These are phyloP conservation scores for Montipora foliosa DNA, from an alignment of 64 coral and sea anemone species.

Conservation along the genomic window DNA sequence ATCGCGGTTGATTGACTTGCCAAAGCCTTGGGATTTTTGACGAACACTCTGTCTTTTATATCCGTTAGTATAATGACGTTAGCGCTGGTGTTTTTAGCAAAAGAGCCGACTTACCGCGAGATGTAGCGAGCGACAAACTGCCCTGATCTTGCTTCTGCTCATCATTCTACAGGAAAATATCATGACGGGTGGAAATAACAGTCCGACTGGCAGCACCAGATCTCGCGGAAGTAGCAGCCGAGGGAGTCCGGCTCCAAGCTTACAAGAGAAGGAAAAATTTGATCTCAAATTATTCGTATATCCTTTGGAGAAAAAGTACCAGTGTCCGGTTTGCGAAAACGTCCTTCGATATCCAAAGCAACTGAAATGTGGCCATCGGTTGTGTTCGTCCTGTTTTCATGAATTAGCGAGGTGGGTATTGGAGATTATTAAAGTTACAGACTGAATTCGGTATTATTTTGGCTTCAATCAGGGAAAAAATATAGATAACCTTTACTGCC, in stretches of 20 bases:
- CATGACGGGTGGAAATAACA: conserved; percentile 82
- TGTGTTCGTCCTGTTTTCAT: conserved; percentile 79
- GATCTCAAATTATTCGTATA: conserved; percentile 75
- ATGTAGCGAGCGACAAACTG: background rate
- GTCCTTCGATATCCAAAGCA: conserved; percentile 83
- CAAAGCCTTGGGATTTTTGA: conserved; percentile 10
- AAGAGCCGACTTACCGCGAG: background rate
- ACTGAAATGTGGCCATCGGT: conserved; percentile 82
- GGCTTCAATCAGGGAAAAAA: background rate
- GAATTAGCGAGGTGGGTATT: conserved; percentile 54
- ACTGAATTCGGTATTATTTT: background rate
- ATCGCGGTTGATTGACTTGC: conserved; percentile 30
- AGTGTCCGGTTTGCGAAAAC: conserved; percentile 85
- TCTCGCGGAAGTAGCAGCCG: conserved; percentile 50
- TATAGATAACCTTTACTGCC: background rate
- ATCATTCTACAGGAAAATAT: background rate
- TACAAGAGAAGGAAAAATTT: conserved; percentile 52
- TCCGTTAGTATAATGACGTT: conserved; percentile 15
- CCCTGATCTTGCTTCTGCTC: background rate
- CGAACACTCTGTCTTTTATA: background rate
- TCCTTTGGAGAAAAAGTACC: conserved; percentile 88
- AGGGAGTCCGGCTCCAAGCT: conserved; percentile 62
- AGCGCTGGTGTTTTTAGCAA: background rate
- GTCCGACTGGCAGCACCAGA: conserved; percentile 80
- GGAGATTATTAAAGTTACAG: conserved; percentile 6